Percentiles rank a stretch among this genome's conserved stretches.
phyloP scores from a whole-genome alignment of 1,140 invertebrate species.

The Trialeurodes vaporariorum region DNA sequence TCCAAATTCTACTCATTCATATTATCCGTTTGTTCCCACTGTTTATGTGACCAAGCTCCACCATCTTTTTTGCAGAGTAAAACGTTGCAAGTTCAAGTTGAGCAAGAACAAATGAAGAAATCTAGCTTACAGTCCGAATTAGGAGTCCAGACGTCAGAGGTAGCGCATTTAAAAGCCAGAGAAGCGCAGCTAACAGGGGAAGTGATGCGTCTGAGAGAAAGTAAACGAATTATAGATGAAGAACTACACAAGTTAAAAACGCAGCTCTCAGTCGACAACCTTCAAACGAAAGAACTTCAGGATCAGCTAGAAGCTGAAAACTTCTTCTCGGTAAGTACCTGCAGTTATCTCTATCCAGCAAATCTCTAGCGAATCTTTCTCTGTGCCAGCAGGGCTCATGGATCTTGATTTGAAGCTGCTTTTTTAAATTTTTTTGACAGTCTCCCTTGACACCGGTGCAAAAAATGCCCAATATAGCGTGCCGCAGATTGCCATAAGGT shows the following conservation, averaged over 20 bases:
- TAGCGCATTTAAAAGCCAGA: slow-evolving; percentile 54
- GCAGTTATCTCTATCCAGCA: no score
- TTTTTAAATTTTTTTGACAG: no score
- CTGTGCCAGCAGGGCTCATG: no score
- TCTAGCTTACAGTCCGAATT: slow-evolving; percentile 58
- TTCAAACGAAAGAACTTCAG: slow-evolving; percentile 85
- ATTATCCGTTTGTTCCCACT: no score
- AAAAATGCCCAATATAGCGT: no score
- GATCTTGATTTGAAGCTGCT: no score
- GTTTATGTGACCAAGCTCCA: no score
- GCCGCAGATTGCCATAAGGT: no score
- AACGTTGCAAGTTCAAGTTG: slow-evolving; percentile 67
- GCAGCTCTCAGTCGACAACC: slow-evolving; percentile 52
- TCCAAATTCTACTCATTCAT: no score
- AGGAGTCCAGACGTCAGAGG: slow-evolving; percentile 54
- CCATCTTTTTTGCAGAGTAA: slow-evolving; percentile 39
- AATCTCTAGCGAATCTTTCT: no score
- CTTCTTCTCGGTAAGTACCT: slow-evolving; percentile 66
- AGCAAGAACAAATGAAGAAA: slow-evolving; percentile 77
- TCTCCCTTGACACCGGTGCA: no score
- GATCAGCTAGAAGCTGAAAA: slow-evolving; percentile 88
- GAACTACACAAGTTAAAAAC: slow-evolving; percentile 68
- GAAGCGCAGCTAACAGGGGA: slow-evolving; percentile 65
- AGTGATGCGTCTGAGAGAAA: slow-evolving; percentile 53
- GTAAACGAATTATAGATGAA: slow-evolving; percentile 60